Percentiles rank a stretch among this genome's conserved stretches.
These are phyloP conservation scores for Nymphalis io DNA, from an alignment of 1,140 invertebrate genomes.

Conservation along the genomic window DNA sequence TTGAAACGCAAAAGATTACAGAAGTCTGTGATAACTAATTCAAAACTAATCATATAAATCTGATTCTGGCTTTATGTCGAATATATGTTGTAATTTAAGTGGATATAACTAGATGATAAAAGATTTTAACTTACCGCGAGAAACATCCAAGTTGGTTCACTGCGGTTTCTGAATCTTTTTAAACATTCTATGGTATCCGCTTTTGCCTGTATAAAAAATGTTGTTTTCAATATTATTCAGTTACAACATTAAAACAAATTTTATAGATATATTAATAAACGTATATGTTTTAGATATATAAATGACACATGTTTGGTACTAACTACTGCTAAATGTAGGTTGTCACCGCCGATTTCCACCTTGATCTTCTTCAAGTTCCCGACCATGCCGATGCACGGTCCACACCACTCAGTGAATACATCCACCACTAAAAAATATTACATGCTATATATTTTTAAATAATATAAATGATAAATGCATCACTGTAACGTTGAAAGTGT, in stretches of 20 bases:
- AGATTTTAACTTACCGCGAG: constrained; percentile 83
- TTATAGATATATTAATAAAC: too few relatives aligned
- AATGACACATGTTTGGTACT: constrained; percentile 45
- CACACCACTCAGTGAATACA: constrained; percentile 96
- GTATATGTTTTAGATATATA: too few relatives aligned
- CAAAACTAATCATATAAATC: too few relatives aligned
- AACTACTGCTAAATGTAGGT: constrained; percentile 90
- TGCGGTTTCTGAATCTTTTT: constrained; percentile 90
- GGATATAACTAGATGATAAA: too few relatives aligned
- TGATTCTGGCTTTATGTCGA: too few relatives aligned
- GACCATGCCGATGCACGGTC: constrained; percentile 93
- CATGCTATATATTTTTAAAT: neutral
- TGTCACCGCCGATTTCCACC: constrained; percentile 92
- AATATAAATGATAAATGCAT: too few relatives aligned
- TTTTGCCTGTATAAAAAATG: constrained; percentile 85
- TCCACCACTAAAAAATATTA: constrained; percentile 86
- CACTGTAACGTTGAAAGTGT: too few relatives aligned
- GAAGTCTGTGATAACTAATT: too few relatives aligned
- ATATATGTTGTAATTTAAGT: too few relatives aligned
- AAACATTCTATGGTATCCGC: constrained; percentile 90
- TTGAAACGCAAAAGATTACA: too few relatives aligned
- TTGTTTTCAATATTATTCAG: too few relatives aligned
- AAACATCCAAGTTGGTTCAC: constrained; percentile 96
- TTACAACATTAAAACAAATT: too few relatives aligned
- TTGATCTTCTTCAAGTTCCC: constrained; percentile 94